phyloP scores from a whole-genome alignment of 2,113 vertebrate species.

The Oryzias celebensis region DNA sequence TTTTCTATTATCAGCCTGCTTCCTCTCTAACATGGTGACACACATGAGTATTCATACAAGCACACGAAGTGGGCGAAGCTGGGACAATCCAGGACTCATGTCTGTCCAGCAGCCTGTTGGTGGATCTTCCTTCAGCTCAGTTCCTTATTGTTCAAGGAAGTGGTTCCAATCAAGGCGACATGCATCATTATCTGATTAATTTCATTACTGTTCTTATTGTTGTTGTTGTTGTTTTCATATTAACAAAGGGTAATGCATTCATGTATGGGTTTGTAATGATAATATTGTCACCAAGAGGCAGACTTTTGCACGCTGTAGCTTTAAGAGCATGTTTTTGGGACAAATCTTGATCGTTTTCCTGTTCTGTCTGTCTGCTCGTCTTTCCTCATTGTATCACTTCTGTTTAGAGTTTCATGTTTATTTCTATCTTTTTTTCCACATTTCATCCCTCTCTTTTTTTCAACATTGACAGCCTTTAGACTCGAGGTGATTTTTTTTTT shows the following conservation, averaged over 20 bases:
- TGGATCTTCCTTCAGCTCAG: slow-evolving; percentile 84
- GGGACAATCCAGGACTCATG: slow-evolving; percentile 72
- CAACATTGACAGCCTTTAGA: slow-evolving; percentile 19
- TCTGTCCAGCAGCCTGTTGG: slow-evolving; percentile 85
- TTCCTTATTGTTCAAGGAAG: slow-evolving; percentile 99
- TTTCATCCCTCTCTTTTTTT: neutral
- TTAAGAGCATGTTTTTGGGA: slow-evolving; percentile 91
- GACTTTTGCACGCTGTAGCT: slow-evolving; percentile 91
- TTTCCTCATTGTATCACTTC: slow-evolving; percentile 39
- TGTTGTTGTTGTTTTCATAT: slow-evolving; percentile 75
- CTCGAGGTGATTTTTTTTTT: slow-evolving; percentile 12
- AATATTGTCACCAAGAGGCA: slow-evolving; percentile 75
- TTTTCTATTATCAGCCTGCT: slow-evolving; percentile 75
- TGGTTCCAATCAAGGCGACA: slow-evolving; percentile 84
- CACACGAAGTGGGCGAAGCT: slow-evolving; percentile 50
- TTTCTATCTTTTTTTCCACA: slow-evolving; percentile 18
- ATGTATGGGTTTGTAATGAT: slow-evolving; percentile 81
- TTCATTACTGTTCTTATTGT: slow-evolving; percentile 79
- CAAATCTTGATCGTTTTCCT: slow-evolving; percentile 67
- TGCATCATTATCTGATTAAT: slow-evolving; percentile 86
- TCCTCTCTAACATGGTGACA: slow-evolving; percentile 34
- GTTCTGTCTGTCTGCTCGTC: slow-evolving; percentile 31
- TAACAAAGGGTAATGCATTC: slow-evolving; percentile 84
- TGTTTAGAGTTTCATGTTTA: slow-evolving; percentile 28
- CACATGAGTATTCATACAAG: slow-evolving; percentile 51